Evolutionary conservation across 2,113 vertebrate genomes (phyloP), one percentile per base, ranked within the genome.

Genomic region (Varanus komodoensis): DNA sequence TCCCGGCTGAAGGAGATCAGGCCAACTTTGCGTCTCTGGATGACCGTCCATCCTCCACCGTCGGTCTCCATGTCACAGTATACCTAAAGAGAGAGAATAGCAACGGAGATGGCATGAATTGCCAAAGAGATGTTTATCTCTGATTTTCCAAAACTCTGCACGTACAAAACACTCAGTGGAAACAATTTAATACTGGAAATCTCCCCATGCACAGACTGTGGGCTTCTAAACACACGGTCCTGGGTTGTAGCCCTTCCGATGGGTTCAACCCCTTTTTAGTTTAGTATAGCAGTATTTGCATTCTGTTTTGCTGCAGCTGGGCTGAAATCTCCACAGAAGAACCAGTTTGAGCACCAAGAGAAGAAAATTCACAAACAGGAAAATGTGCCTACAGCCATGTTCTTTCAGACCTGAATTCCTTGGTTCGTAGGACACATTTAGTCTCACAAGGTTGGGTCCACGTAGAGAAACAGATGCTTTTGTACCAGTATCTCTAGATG

Each of bases 21-120:
- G 91, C 99, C 99, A 7, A 98, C 96, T 95, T 98, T 99, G 0
- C 99, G 98, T 83, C 99, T 98, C 94, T 99, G 99, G 93, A 99
- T 99, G 91, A 98, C 44, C 0, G 99, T 99, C 99, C 99, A 99
- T 57, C 99, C 99, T 0, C 99, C 99, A 0, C 98, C 98, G 0
- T 97, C 96, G 21, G 98, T 99, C 82, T 99, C 98, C 99, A 99
- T 99, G 93, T 99, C 99, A 77, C 99, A 99, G 94, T 96, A 99
- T 25, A 99, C 98, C 99, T 99, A 87, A 9, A 85, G 57, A 0
- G 78, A 32, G 19, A 1, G 73, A 84, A 2, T 38, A 50, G 34
- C 82, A 57, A 71, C 38, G 2, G 11, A 3, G 3, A 11, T 23
- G 38, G n/a, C 2, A 2, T 17, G 44, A 52, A 21, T 80, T 12